These are phyloP conservation scores for Colletes collaris DNA, from an alignment of 2,888 invertebrate species.

Conservation along the genomic window DNA sequence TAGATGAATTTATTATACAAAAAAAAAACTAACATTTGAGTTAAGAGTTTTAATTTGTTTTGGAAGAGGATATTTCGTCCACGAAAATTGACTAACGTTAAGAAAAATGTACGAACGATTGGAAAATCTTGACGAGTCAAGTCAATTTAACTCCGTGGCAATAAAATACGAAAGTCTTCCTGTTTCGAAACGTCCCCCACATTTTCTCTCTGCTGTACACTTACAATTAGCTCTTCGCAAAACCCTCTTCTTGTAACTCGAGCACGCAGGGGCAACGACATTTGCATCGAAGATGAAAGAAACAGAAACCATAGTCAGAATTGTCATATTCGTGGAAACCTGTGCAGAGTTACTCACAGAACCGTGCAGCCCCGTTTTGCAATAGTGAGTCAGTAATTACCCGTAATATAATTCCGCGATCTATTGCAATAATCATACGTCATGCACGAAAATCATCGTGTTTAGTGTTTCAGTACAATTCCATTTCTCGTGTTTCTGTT, in stretches of 20 bases:
- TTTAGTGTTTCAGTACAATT: too few relatives aligned
- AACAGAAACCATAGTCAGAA: background rate
- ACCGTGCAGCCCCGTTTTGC: background rate
- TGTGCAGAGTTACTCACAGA: background rate
- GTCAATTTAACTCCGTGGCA: too few relatives aligned
- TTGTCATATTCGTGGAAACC: conserved; percentile 1
- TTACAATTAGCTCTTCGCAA: background rate
- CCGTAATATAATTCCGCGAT: conserved; percentile 3
- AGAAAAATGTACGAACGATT: too few relatives aligned
- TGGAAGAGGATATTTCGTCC: too few relatives aligned
- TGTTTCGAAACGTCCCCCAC: background rate
- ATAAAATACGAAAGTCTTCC: background rate
- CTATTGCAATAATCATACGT: background rate
- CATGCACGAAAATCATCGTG: too few relatives aligned
- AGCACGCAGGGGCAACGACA: background rate
- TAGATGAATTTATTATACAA: too few relatives aligned
- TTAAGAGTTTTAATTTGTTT: too few relatives aligned
- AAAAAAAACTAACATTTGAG: too few relatives aligned
- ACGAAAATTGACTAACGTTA: too few relatives aligned
- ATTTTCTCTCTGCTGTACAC: background rate
- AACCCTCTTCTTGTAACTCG: conserved; percentile 3
- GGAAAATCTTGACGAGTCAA: too few relatives aligned
- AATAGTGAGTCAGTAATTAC: background rate
- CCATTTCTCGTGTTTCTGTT: too few relatives aligned
- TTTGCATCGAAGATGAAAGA: background rate